Evolutionary conservation across 2,113 vertebrate species (phyloP).

Genomic region (Silurus meridionalis): DNA sequence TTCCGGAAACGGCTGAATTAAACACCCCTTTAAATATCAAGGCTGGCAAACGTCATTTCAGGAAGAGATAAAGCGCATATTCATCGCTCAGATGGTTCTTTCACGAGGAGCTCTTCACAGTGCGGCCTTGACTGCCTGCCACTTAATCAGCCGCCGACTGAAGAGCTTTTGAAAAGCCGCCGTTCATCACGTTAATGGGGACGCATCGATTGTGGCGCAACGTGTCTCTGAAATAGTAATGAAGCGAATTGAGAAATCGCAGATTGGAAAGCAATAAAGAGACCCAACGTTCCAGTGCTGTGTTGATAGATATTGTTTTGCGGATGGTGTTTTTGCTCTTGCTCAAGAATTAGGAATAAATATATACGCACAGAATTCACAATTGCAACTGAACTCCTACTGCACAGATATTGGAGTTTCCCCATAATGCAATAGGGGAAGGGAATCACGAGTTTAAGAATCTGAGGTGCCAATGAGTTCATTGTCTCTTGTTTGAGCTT

Average conservation of each 20-base stretch:
- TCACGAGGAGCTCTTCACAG: background rate
- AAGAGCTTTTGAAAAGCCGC: constrained; percentile 44
- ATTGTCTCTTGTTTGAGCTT: background rate
- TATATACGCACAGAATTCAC: background rate
- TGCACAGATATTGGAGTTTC: background rate
- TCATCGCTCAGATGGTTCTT: constrained; percentile 22
- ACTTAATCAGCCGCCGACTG: constrained; percentile 36
- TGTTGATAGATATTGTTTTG: constrained; percentile 25
- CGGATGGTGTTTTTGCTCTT: background rate
- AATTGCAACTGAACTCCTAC: background rate
- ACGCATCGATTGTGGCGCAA: constrained; percentile 49
- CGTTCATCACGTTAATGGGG: constrained; percentile 53
- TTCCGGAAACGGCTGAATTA: constrained; percentile 4
- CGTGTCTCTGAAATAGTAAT: constrained; percentile 50
- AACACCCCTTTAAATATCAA: constrained; percentile 23
- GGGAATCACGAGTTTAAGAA: background rate
- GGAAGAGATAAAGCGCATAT: constrained; percentile 26
- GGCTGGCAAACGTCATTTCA: constrained; percentile 29
- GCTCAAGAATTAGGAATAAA: background rate
- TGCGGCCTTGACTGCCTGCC: constrained; percentile 23
- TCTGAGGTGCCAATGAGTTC: background rate
- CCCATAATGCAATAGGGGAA: background rate
- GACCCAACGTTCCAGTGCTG: constrained; percentile 2
- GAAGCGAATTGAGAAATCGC: constrained; percentile 36
- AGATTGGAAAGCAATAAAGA: constrained; percentile 35